Percentiles rank a stretch among this genome's conserved stretches.
phyloP scores from a whole-genome alignment of 2,113 vertebrate species.

The Callocephalon fimbriatum region DNA sequence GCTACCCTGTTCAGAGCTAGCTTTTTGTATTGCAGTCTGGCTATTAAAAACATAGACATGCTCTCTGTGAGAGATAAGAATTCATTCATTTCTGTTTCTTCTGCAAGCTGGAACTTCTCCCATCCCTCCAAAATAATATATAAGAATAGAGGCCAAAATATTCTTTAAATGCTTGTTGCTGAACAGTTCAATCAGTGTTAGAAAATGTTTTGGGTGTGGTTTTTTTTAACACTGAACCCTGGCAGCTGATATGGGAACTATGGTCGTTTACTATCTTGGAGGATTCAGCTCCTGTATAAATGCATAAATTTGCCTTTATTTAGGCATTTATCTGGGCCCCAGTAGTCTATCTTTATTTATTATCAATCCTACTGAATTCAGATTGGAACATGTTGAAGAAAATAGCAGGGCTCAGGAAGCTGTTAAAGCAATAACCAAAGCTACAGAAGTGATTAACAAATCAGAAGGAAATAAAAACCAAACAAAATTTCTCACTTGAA shows the following conservation, averaged over 20 bases:
- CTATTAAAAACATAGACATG: neutral
- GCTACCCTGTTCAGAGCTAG: neutral
- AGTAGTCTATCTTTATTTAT: neutral
- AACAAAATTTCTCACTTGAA: neutral
- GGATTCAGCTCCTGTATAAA: neutral
- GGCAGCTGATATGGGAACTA: neutral
- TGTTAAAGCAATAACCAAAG: neutral
- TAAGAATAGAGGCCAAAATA: neutral
- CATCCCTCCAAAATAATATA: neutral
- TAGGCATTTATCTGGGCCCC: neutral
- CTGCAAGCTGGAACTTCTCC: neutral
- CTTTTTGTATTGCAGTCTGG: neutral
- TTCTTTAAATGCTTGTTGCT: neutral
- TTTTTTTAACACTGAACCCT: neutral
- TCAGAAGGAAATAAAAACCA: neutral
- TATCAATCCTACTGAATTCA: neutral
- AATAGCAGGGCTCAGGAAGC: neutral
- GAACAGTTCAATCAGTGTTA: neutral
- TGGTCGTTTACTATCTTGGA: neutral
- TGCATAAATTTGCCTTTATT: neutral
- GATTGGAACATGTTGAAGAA: neutral
- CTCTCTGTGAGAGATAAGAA: neutral
- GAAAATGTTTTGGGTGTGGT: neutral
- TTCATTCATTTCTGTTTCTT: neutral
- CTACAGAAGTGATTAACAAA: neutral